Base-by-base conservation (phyloP, 2,113 vertebrate genomes). In the Pachypanchax playfairii region DNA sequence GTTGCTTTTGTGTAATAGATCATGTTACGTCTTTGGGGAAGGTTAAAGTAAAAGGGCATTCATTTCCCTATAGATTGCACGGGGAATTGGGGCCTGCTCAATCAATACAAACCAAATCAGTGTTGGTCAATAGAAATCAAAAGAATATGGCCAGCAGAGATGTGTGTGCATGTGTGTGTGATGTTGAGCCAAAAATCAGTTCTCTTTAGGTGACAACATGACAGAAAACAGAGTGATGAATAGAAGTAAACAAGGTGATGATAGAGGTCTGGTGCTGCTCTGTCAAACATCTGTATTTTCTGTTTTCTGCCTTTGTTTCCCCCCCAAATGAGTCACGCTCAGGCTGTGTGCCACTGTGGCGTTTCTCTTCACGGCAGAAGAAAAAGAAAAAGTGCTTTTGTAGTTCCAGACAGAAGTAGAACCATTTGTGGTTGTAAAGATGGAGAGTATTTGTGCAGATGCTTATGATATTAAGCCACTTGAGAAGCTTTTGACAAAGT, bases 81-180 rank as follows among this genome's bases (percentile, higher is more conserved):
- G 14, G 75, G 77, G 73, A 80, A 85, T 88, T 83, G 83, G 58
- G 80, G 51, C 18, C 36, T 65, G 36, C 67, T 50, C 28, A 84
- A 87, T 89, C 88, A 88, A 88, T 87, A 85, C 63, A 83, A 88
- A 87, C n/a, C 75, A 79, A 90, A 89, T 85, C 87, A 83, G 74
- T 64, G 73, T 61, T 73, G 84, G 67, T 83, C 84, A 77, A 85
- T 83, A 77, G 25, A 73, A 77, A 87, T 85, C 72, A 84, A 83
- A 85, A 62, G 36, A 79, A 82, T 55, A 64, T 17, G 48, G 59
- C 38, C 35, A 53, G 44, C 29, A 63, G 64, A 73, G 63, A 41
- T 65, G 42, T 22, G 13, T 65, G 62, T 18, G 14, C 14, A 20
- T 33, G 9, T 54, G 57, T 26, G 15, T 20, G n/a, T 22, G 47